Conservation (phyloP, 2,113 vertebrate species). For the Actinemys pallida region DNA sequence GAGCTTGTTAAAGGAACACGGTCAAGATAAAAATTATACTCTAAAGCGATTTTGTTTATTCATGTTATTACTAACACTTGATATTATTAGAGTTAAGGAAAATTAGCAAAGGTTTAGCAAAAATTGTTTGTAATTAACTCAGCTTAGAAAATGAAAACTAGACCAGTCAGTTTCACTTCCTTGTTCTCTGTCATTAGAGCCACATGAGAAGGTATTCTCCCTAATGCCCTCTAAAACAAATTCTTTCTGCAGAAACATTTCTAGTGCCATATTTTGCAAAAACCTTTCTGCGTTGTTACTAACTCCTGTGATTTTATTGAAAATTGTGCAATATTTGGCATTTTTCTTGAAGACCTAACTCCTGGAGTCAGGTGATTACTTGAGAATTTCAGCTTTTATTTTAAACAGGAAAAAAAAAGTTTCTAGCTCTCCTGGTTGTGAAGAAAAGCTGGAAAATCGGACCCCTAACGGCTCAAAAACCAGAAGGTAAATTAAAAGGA, state of each 20-base stretch:
- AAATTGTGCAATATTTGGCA: neutral
- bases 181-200: neutral
- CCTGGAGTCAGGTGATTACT: neutral
- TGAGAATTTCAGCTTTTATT: neutral
- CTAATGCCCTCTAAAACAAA: neutral
- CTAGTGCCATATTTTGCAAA: neutral
- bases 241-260: neutral
- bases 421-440: neutral
- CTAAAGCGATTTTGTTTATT: rapidly evolving
- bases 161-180: no score
- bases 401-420: neutral
- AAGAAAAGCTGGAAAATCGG: neutral
- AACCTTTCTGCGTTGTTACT: neutral
- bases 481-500: neutral
- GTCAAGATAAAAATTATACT: neutral
- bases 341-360: neutral
- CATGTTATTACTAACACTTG: neutral
- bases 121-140: no score
- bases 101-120: no score
- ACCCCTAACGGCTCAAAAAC: neutral
- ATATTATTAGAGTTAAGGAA: no score
- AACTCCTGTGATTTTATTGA: neutral
- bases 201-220: neutral
- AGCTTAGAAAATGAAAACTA: no score
- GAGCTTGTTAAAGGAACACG: neutral